Evolutionary conservation across 2,888 invertebrate species (phyloP).

Genomic region (Eupelmus urozonus): DNA sequence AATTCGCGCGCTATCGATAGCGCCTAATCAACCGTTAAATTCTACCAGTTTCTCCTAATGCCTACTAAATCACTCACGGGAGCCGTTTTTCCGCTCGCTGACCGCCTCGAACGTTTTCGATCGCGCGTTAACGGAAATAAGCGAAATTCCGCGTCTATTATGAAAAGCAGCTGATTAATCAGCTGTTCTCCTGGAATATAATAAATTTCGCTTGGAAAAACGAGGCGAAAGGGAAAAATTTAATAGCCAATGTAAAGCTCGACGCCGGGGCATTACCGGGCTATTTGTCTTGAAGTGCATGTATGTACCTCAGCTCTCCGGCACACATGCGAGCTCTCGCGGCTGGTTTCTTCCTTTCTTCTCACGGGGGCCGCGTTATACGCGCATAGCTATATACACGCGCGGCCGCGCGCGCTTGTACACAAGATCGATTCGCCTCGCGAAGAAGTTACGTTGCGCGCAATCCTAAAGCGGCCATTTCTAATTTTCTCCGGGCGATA

Average conservation of each 20-base stretch:
- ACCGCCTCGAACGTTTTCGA: too few species aligned
- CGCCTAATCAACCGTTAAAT: conserved; percentile 38
- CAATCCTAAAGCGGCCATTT: conserved; percentile 46
- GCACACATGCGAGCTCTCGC: neutral
- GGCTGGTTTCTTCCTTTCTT: conserved; percentile 35
- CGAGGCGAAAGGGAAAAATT: too few species aligned
- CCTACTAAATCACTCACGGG: too few species aligned
- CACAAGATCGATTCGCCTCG: too few species aligned
- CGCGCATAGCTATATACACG: neutral
- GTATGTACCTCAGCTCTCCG: neutral
- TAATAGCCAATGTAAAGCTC: conserved; percentile 24
- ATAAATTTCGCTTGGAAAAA: too few species aligned
- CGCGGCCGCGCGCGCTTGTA: conserved; percentile 12
- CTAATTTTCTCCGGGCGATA: conserved; percentile 50
- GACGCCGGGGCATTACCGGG: neutral
- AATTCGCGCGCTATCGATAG: conserved; percentile 14
- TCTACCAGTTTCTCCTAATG: conserved; percentile 24
- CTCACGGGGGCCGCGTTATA: too few species aligned
- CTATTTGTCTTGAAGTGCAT: conserved; percentile 22
- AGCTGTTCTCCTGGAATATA: too few species aligned
- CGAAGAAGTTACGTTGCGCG: conserved; percentile 20
- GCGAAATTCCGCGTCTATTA: too few species aligned
- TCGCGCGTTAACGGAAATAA: too few species aligned
- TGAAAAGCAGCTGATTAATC: too few species aligned
- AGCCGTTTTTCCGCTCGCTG: too few species aligned